These are phyloP conservation scores for Plusia festucae DNA, from an alignment of 2,888 invertebrate genomes.

Conservation along the genomic window DNA sequence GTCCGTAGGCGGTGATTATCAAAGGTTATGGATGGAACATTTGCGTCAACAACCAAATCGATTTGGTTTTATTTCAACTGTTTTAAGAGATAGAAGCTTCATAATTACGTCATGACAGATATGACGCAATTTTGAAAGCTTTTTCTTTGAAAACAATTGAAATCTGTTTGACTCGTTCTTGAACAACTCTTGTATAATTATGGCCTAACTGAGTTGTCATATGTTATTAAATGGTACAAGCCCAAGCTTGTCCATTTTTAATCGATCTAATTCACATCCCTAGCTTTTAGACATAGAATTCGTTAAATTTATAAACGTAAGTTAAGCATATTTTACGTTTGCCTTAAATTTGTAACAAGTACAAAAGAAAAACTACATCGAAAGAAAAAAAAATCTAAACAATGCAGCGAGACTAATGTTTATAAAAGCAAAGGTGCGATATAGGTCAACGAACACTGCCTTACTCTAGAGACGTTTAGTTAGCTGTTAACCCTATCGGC, in stretches of 20 bases:
- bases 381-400: not conserved
- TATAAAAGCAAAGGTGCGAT: constrained; percentile 33
- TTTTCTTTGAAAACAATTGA: constrained; percentile 1
- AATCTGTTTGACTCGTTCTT: too few species aligned
- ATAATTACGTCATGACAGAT: not conserved
- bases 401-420: constrained; percentile 15
- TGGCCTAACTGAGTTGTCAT: too few species aligned
- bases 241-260: too few species aligned
- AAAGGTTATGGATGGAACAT: constrained; percentile 29
- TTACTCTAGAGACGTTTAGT: constrained; percentile 41
- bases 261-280: too few species aligned
- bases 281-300: too few species aligned
- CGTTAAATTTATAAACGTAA: too few species aligned
- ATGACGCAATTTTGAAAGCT: not conserved
- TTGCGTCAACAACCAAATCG: constrained; percentile 31
- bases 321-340: too few species aligned
- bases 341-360: not conserved
- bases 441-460: constrained; percentile 71
- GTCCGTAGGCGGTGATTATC: constrained; percentile 18
- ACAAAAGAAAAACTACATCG: not conserved
- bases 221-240: too few species aligned
- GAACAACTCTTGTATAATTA: too few species aligned
- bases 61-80: constrained; percentile 27
- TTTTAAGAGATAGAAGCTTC: not conserved
- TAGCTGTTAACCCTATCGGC: constrained; percentile 27